A percentile compares a stretch with the other conserved stretches of the same genome.
phyloP scores from a whole-genome alignment of 2,888 invertebrate species.

The Cosmia pyralina region DNA sequence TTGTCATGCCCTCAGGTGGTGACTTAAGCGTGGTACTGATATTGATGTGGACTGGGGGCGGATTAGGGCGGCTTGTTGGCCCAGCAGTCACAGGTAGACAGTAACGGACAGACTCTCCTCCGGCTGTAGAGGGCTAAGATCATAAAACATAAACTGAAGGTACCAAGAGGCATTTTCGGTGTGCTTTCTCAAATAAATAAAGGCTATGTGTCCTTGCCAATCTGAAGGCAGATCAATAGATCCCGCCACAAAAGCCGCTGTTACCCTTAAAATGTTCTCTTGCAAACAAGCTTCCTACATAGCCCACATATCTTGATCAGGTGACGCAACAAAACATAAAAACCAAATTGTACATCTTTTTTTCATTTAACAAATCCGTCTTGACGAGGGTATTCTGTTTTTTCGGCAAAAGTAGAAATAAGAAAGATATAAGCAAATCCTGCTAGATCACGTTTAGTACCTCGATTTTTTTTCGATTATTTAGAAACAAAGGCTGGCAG shows the following conservation, averaged over 20 bases:
- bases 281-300: constrained; percentile 69
- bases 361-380: constrained; percentile 88
- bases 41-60: constrained; percentile 8
- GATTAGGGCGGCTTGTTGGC: constrained; percentile 4
- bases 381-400: constrained; percentile 87
- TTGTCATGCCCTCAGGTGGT: constrained; percentile 1
- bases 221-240: constrained; percentile 56
- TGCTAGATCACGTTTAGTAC: constrained; percentile 82
- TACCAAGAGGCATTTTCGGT: background rate
- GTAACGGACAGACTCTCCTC: constrained; percentile 7
- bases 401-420: constrained; percentile 82
- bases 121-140: background rate
- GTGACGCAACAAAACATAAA: constrained; percentile 86
- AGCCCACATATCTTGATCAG: constrained; percentile 81
- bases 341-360: constrained; percentile 87
- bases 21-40: constrained; percentile 7
- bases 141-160: constrained; percentile 1
- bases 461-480: constrained; percentile 79
- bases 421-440: constrained; percentile 85
- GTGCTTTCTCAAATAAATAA: constrained; percentile 33
- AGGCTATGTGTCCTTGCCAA: constrained; percentile 21
- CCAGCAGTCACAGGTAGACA: constrained; percentile 6
- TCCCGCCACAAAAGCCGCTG: constrained; percentile 49
- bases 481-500: constrained; percentile 66
- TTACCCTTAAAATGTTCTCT: constrained; percentile 58